Evolutionary conservation across 2,888 invertebrate genomes (phyloP).

Genomic region (Cloeon dipterum): DNA sequence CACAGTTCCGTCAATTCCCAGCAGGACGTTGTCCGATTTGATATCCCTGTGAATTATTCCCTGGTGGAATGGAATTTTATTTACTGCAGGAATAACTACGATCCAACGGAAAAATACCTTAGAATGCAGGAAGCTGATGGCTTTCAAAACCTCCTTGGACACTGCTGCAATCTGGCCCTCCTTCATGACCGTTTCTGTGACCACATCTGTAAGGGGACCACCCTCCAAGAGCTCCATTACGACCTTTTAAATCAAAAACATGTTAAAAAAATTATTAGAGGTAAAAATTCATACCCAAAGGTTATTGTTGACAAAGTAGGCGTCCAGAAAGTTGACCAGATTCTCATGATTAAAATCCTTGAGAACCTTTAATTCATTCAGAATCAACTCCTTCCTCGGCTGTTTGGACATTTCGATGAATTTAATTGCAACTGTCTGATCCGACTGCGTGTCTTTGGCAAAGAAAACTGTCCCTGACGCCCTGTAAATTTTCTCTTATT

Average conservation of each 20-base stretch:
- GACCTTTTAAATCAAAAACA: too few relatives aligned
- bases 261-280: conserved; percentile 1
- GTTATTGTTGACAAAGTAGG: conserved; percentile 75
- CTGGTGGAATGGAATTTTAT: conserved; percentile 10
- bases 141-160: conserved; percentile 69
- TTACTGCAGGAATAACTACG: background rate
- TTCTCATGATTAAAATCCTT: conserved; percentile 84
- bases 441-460: conserved; percentile 50
- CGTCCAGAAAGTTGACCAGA: conserved; percentile 84
- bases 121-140: conserved; percentile 70
- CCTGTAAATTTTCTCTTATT: conserved; percentile 13
- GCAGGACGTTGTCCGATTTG: conserved; percentile 88
- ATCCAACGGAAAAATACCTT: conserved; percentile 20
- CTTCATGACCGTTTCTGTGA: conserved; percentile 91
- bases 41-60: conserved; percentile 89
- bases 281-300: too few relatives aligned
- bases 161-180: conserved; percentile 93
- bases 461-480: conserved; percentile 85
- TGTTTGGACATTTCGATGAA: conserved; percentile 89
- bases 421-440: conserved; percentile 76
- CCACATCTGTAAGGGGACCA: conserved; percentile 89
- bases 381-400: conserved; percentile 82
- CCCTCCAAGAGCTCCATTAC: conserved; percentile 90
- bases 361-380: conserved; percentile 83
- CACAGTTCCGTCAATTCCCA: conserved; percentile 79